Evolutionary conservation across 2,113 vertebrate species (phyloP), one percentile per base, ranked within the genome.

Genomic region (Paedocypris sp.): DNA sequence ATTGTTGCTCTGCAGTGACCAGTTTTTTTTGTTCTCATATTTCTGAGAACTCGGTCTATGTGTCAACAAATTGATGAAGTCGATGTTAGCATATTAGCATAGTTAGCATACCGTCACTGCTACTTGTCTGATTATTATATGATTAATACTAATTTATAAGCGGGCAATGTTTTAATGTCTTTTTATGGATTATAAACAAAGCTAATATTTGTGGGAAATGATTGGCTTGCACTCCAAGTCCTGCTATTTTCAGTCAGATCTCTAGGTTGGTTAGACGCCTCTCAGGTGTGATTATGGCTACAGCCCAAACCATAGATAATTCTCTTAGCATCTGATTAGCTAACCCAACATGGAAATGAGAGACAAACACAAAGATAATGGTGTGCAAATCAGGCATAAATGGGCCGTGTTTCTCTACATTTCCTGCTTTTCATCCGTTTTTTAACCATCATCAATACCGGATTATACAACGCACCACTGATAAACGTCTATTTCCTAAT

Each of bases 361-460:
- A 43, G 13, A 51, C 51, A 64, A 52, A 59, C 61, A 53, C 52
- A 32, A 48, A 36, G 50, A 46, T 58, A 60, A 68, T 65, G 26
- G 16, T 49, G 28, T 50, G 23, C 6, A 64, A 73, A 65, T 70
- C 60, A 60, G 47, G 68, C 72, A 65, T 56, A 62, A 73, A 73
- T 70, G 70, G 67, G 32, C 56, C 32, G 43, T 28, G 36, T 18
- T 20, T 53, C 28, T 47, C 35, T n/a, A n/a, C n/a, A n/a, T n/a
- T n/a, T n/a, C n/a, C n/a, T n/a, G n/a, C n/a, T n/a, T n/a, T n/a
- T n/a, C n/a, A n/a, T n/a, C n/a, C n/a, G n/a, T n/a, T n/a, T n/a
- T n/a, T n/a, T n/a, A n/a, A n/a, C n/a, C n/a, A n/a, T n/a, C n/a
- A n/a, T n/a, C n/a, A n/a, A n/a, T n/a, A n/a, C n/a, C n/a, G n/a